Evolutionary conservation across 2,888 invertebrate species (phyloP), one percentile per base, ranked within the genome.

Genomic region (Thymelicus sylvestris): DNA sequence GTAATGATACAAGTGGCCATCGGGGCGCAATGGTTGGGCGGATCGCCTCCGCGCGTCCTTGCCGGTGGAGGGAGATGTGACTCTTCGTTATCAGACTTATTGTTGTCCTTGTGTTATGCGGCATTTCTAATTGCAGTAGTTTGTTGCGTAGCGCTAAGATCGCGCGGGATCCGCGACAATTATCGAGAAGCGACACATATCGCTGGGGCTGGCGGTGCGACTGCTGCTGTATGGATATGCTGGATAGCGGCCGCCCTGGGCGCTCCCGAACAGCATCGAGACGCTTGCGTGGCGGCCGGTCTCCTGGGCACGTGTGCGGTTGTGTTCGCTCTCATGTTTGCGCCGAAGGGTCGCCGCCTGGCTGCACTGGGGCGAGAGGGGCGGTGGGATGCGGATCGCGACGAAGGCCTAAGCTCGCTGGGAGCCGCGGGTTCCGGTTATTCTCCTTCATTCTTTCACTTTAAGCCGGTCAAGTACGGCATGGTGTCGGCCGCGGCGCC

Each of bases 121-220:
- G 96, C 97, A 78, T 96, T 97, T 84, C 94, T 98, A 73, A 96
- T 98, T 77, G 92, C 97, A 64, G 96, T 98, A 81, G 98, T 98
- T 71, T 96, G 97, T 73, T 95, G 97, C 70, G 94, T 98, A 79
- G 97, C 98, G 67, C 95, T 98, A 75, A 96, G 97, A 82, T 97
- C 98, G 67, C 95, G 97, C 55, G 97, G 97, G 66, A 98, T 98
- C 74, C 96, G 98, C 71, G 98, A 98, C 91, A 98, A 98, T 91
- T 98, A 98, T 88, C 95, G 98, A 66, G 98, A 98, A 89, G 97
- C 98, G 61, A 97, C 97, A 48, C 98, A 98, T 89, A 98, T 98
- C 79, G 98, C 98, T 13, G 95, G 98, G 77, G 97, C 98, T 24
- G 96, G 97, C 63, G 97, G 97, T 57, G 96, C 97, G 73, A 96